Evolutionary conservation across 2,888 invertebrate genomes (phyloP).

Genomic region (Drosophila paramelanica): DNA sequence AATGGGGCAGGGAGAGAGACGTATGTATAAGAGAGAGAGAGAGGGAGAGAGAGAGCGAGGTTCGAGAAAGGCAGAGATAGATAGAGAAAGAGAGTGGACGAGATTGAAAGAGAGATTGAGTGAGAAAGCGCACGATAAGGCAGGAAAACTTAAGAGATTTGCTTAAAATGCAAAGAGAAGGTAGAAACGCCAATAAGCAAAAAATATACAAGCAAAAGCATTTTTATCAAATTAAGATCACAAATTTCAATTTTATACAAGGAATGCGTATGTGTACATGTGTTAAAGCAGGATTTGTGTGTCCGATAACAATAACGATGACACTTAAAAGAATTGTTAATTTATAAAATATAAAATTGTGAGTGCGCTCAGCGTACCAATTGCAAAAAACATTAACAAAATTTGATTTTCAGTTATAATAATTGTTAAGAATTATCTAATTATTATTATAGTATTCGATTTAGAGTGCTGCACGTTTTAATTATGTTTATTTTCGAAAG

Average conservation of each 20-base stretch:
- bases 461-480: slow-evolving; percentile 20
- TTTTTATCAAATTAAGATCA: slow-evolving; percentile 30
- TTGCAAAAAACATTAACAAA: slow-evolving; percentile 37
- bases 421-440: slow-evolving; percentile 20
- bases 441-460: slow-evolving; percentile 14
- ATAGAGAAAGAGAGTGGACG: slow-evolving; percentile 20
- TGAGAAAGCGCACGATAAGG: slow-evolving; percentile 41
- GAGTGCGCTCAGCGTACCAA: slow-evolving; percentile 31
- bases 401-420: slow-evolving; percentile 15
- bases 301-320: slow-evolving; percentile 40
- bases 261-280: slow-evolving; percentile 22
- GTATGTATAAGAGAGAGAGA: slow-evolving; percentile 7
- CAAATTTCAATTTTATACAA: slow-evolving; percentile 33
- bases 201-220: slow-evolving; percentile 65
- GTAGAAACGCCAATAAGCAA: slow-evolving; percentile 68
- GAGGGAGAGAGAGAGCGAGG: background rate
- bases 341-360: slow-evolving; percentile 17
- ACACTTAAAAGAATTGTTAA: slow-evolving; percentile 29
- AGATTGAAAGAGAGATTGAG: slow-evolving; percentile 16
- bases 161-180: slow-evolving; percentile 42
- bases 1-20: slow-evolving; percentile 11
- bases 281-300: slow-evolving; percentile 22
- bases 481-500: background rate
- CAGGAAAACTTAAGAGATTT: slow-evolving; percentile 14
- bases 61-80: slow-evolving; percentile 12